Evolutionary conservation across 2,113 vertebrate genomes (phyloP), one percentile per base, ranked within the genome.

Genomic region (Mesembrinibis cayennensis): DNA sequence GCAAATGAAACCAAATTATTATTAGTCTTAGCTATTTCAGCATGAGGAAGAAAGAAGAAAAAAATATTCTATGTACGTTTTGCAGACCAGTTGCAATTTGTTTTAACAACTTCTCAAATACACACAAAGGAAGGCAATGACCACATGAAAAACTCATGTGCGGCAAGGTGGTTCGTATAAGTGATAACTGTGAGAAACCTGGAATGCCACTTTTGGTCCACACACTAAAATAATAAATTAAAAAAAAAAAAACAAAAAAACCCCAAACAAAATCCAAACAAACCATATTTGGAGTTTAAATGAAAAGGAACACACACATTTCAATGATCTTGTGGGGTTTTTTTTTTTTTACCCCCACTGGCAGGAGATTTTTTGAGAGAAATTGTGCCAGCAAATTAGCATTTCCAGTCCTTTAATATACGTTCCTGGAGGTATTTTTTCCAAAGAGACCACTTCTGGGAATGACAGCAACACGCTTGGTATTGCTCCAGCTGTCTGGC

Each of bases 1-100:
- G 97, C 96, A 96, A 97, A 97, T 97, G 93, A 97, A 95, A 97
- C 79, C 72, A 90, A 96, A 96, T 98, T 98, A 98, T 98, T 98
- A 97, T 98, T 98, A 98, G 97, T 70, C 90, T 97, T 96, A 71
- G 94, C 94, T 96, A 95, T 96, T 98, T 97, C 96, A 97, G 95
- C 82, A 96, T 27, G 65, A 91, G 83, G 58, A 85, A 77, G 45
- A 81, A 89, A 78, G 17, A 42, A 53, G 22, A 13, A 42, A 52
- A 47, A 92, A 81, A 70, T 66, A 71, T 34, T 58, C 62, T 71
- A 7, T 78, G 90, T 89, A 49, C 16, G 9, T 96, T 97, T 71
- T 97, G 81, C 58, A 79, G 82, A n/a, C 67, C 38, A 84, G 76
- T 97, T 97, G 88, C 87, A 65, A 80, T 93, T 98, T 96, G 45